Percentiles rank a stretch among this genome's conserved stretches.
Evolutionary conservation across 2,113 vertebrate genomes (phyloP).

Genomic region (Cyprinus carpio): DNA sequence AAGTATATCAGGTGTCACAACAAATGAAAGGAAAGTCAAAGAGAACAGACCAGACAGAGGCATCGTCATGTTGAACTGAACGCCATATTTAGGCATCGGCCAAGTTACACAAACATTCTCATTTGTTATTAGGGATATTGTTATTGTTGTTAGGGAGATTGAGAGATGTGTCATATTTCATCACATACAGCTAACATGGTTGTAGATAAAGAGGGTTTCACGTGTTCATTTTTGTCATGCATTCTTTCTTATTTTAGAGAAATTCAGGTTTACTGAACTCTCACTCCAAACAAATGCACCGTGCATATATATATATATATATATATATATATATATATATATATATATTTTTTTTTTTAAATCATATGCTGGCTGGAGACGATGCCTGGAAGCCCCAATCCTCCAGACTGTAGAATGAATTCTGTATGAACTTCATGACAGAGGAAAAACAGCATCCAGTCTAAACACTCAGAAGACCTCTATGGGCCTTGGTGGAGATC

Average conservation of each 20-base stretch:
- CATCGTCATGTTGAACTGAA: neutral
- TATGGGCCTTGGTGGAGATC: slow-evolving; percentile 25
- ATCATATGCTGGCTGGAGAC: slow-evolving; percentile 57
- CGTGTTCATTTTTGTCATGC: neutral
- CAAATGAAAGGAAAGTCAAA: slow-evolving; percentile 56
- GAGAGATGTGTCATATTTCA: slow-evolving; percentile 14
- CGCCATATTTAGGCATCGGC: slow-evolving; percentile 23
- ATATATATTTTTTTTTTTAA: slow-evolving; percentile 47
- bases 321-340: too few species aligned
- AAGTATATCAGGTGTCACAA: slow-evolving; percentile 60
- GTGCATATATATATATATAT: slow-evolving; percentile 25
- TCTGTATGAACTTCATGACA: slow-evolving; percentile 55
- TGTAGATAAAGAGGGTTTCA: neutral
- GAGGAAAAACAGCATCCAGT: slow-evolving; percentile 61
- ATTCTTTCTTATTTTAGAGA: neutral
- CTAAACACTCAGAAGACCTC: slow-evolving; percentile 57
- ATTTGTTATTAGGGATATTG: too few species aligned
- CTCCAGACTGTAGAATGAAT: slow-evolving; percentile 60
- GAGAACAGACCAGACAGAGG: slow-evolving; percentile 49
- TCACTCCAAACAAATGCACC: slow-evolving; percentile 52
- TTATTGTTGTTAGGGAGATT: neutral
- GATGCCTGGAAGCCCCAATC: slow-evolving; percentile 55
- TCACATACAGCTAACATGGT: neutral
- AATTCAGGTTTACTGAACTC: neutral
- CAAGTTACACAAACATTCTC: neutral